Percentiles rank a stretch among this genome's conserved stretches.
phyloP scores from a whole-genome alignment of 2,113 vertebrate genomes.

The Crypturellus undulatus region DNA sequence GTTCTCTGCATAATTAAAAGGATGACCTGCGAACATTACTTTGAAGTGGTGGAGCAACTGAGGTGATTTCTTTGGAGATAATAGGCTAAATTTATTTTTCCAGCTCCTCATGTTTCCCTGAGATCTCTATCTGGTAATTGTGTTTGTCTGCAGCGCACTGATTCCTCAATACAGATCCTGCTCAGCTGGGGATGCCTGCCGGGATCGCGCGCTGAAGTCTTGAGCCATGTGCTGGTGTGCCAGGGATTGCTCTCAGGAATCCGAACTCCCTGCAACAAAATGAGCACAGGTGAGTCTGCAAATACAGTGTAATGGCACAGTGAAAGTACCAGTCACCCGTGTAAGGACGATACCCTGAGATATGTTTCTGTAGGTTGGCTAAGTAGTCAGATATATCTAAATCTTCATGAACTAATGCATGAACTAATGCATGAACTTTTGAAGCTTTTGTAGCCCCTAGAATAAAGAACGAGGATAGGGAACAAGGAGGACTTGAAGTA shows the following conservation, averaged over 20 bases:
- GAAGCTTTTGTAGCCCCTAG: slow-evolving; percentile 2
- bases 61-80: slow-evolving; percentile 30
- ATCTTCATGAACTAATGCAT: background rate
- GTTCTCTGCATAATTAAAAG: slow-evolving; percentile 31
- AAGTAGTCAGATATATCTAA: background rate
- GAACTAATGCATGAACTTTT: too few species aligned
- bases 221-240: background rate
- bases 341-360: background rate
- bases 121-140: slow-evolving; percentile 66
- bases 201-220: accelerated
- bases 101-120: background rate
- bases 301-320: too few species aligned
- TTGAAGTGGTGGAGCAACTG: background rate
- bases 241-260: background rate
- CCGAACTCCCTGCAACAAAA: background rate
- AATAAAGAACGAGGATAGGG: background rate
- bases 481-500: slow-evolving; percentile 12
- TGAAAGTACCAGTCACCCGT: accelerated
- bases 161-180: background rate
- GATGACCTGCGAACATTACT: background rate
- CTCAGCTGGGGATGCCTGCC: background rate
- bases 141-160: slow-evolving; percentile 20
- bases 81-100: background rate
- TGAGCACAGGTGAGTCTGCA: background rate
- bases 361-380: background rate